Evolutionary conservation across 2,888 invertebrate species (phyloP).

Genomic region (Catocala nupta): DNA sequence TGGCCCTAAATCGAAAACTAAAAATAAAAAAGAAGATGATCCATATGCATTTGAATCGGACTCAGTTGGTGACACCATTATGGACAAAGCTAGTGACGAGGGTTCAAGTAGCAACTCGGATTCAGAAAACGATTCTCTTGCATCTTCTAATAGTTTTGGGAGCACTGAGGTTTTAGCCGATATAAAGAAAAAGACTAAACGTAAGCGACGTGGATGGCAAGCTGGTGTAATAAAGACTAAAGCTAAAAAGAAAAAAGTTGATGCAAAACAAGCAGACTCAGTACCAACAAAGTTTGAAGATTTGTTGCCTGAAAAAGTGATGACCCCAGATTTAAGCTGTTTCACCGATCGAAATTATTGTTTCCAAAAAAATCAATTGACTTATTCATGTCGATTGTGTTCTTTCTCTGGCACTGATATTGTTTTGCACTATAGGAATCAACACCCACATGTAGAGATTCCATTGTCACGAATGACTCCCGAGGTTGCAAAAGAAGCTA

Average conservation of each 20-base stretch:
- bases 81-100: conserved; percentile 60
- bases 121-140: conserved; percentile 70
- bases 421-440: conserved; percentile 89
- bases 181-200: conserved; percentile 69
- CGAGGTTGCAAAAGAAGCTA: conserved; percentile 83
- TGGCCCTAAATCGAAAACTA: conserved; percentile 74
- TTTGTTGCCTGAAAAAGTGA: conserved; percentile 7
- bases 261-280: conserved; percentile 29
- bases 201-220: conserved; percentile 72
- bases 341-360: conserved; percentile 81
- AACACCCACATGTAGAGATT: conserved; percentile 89
- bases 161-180: conserved; percentile 68
- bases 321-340: conserved; percentile 64
- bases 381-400: conserved; percentile 89
- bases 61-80: conserved; percentile 63
- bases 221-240: conserved; percentile 76
- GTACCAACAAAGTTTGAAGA: conserved; percentile 1
- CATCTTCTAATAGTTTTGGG: conserved; percentile 68
- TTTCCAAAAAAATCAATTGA: conserved; percentile 67
- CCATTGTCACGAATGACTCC: conserved; percentile 88
- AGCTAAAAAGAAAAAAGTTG: conserved; percentile 70
- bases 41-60: conserved; percentile 77
- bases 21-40: conserved; percentile 61
- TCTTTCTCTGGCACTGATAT: conserved; percentile 87
- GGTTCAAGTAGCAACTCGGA: conserved; percentile 59